Conservation (phyloP, 2,113 vertebrate genomes). For the Origma solitaria region DNA sequence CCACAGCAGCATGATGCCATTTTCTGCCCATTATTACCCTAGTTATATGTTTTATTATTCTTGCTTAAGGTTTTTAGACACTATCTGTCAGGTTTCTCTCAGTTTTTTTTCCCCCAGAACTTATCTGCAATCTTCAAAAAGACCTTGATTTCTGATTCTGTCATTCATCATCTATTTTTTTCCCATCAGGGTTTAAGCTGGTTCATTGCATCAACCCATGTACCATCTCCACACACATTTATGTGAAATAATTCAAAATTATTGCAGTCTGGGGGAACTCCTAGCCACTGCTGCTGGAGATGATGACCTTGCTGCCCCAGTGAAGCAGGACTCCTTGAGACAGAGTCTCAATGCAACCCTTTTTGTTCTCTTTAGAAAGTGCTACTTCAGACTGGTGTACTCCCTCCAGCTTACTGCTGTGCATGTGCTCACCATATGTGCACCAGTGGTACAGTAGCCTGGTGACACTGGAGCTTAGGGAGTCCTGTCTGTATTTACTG, state of each 20-base stretch:
- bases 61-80: neutral
- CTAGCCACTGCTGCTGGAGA: neutral
- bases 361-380: neutral
- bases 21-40: neutral
- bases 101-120: rapidly evolving
- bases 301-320: rapidly evolving
- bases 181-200: neutral
- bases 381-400: neutral
- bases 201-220: neutral
- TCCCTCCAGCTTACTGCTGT: neutral
- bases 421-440: neutral
- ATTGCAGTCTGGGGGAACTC: neutral
- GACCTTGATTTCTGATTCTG: neutral
- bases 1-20: neutral
- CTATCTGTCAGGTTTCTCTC: neutral
- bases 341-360: neutral
- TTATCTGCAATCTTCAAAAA: neutral
- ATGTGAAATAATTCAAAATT: neutral
- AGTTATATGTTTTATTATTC: neutral
- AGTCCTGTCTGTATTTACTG: neutral
- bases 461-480: neutral
- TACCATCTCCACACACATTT: neutral
- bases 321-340: neutral
- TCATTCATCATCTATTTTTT: neutral
- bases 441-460: neutral